Evolutionary conservation across 2,888 invertebrate genomes (phyloP), one percentile per base, ranked within the genome.

Genomic region (Mythimna pallens): DNA sequence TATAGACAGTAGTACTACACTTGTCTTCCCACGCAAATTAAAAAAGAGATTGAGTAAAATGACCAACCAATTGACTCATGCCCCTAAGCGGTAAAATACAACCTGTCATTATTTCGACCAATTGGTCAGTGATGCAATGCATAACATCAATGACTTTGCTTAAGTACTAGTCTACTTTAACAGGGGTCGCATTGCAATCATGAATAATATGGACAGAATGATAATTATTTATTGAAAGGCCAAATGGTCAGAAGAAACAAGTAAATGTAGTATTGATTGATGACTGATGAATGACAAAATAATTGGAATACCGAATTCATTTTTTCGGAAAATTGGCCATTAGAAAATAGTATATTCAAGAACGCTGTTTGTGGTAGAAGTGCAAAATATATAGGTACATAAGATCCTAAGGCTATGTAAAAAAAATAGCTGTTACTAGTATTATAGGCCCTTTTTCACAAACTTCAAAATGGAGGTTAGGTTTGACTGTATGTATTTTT

Each of bases 1-100:
- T 76, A 74, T 7, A 25, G 43, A 47, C 50, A 52, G 69, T 65
- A 66, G 64, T 55, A 75, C 54, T 75, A 52, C 34, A 59, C 22
- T 67, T 65, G 59, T 47, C 83, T 73, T 73, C 83, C 83, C 64
- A 80, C 83, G 70, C 67, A 65, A 67, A 50, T 62, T 69, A 58
- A 36, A 58, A 36, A 73, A 80, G 59, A 83, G 36, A 55, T 73
- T 67, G 50, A 80, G 64, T 67, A 73, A 83, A 80, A 68, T 80
- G 43, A 50, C 55, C 67, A 63, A 25, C 57, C 61, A 67, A 74
- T 80, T 69, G 47, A 73, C 50, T 34, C 34, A 57, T 73, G 74
- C 66, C 80, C 59, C 25, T 8, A 30, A 59, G 83, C 69, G 54
- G 58, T 66, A 58, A 57, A 12, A 64, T 65, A 50, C 20, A 59